phyloP scores from a whole-genome alignment of 2,888 invertebrate species.

The Drosophila mayaguana region DNA sequence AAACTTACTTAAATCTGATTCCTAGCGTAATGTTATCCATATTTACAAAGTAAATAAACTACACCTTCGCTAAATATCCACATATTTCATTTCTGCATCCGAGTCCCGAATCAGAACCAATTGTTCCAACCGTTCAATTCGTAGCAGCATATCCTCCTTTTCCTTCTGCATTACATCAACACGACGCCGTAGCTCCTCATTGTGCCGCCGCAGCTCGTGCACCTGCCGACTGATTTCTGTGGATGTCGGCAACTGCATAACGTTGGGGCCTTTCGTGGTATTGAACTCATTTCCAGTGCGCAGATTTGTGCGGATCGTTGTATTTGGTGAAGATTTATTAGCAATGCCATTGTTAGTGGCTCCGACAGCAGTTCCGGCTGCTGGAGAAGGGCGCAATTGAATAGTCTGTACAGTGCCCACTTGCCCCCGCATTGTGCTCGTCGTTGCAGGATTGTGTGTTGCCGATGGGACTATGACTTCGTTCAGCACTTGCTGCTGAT shows the following conservation, averaged over 20 bases:
- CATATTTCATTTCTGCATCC: conserved; percentile 60
- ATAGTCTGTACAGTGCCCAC: conserved; percentile 76
- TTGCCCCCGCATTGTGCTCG: conserved; percentile 70
- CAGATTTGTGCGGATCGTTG: conserved; percentile 36
- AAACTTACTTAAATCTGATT: conserved; percentile 16
- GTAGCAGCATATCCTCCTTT: conserved; percentile 81
- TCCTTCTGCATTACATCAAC: conserved; percentile 82
- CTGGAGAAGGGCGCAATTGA: conserved; percentile 58
- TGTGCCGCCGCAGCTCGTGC: conserved; percentile 80
- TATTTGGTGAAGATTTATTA: conserved; percentile 34
- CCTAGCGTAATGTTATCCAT: conserved; percentile 44
- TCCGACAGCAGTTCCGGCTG: conserved; percentile 35
- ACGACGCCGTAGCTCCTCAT: conserved; percentile 82
- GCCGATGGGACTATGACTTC: conserved; percentile 30
- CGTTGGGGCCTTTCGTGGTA: conserved; percentile 57
- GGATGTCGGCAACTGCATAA: conserved; percentile 79
- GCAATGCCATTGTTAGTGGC: conserved; percentile 54
- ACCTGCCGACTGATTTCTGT: conserved; percentile 83
- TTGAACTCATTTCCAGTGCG: conserved; percentile 39
- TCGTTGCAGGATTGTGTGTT: conserved; percentile 38
- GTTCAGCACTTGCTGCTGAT: conserved; percentile 45
- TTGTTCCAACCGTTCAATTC: conserved; percentile 82
- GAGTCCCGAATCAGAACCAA: conserved; percentile 68
- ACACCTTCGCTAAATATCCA: conserved; percentile 57
- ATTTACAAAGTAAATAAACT: conserved; percentile 56